Percentiles rank a stretch among this genome's conserved stretches.
These are phyloP conservation scores for Nezara viridula DNA, from an alignment of 2,888 invertebrate genomes.

Conservation along the genomic window DNA sequence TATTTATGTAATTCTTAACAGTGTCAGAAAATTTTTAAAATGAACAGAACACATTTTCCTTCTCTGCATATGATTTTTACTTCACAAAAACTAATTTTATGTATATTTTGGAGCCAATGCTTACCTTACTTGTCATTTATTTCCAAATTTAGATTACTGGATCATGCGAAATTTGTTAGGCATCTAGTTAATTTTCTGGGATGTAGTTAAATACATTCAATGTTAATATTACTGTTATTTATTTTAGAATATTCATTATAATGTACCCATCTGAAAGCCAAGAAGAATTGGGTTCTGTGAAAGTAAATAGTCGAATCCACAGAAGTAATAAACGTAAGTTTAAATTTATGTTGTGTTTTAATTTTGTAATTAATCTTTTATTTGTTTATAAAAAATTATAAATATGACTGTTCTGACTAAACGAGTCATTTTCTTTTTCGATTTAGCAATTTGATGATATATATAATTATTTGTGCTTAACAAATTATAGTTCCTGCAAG, in stretches of 20 bases:
- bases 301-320: not conserved
- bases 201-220: not conserved
- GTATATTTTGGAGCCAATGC: not conserved
- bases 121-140: not conserved
- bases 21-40: not conserved
- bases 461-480: no score
- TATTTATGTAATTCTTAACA: not conserved
- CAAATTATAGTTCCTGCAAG: no score
- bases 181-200: not conserved
- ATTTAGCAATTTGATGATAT: no score
- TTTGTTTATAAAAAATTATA: not conserved
- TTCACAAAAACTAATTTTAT: not conserved
- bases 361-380: not conserved
- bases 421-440: no score
- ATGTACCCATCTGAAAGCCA: conserved; percentile 23
- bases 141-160: not conserved
- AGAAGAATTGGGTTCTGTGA: conserved; percentile 45
- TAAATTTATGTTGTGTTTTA: not conserved
- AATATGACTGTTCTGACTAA: no score
- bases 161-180: not conserved
- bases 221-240: not conserved
- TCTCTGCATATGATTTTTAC: not conserved
- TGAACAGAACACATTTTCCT: not conserved
- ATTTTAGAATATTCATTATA: not conserved
- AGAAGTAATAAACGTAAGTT: conserved; percentile 35